phyloP scores from a whole-genome alignment of 2,797 vertebrate species.

The Zenarchopterus dispar region DNA sequence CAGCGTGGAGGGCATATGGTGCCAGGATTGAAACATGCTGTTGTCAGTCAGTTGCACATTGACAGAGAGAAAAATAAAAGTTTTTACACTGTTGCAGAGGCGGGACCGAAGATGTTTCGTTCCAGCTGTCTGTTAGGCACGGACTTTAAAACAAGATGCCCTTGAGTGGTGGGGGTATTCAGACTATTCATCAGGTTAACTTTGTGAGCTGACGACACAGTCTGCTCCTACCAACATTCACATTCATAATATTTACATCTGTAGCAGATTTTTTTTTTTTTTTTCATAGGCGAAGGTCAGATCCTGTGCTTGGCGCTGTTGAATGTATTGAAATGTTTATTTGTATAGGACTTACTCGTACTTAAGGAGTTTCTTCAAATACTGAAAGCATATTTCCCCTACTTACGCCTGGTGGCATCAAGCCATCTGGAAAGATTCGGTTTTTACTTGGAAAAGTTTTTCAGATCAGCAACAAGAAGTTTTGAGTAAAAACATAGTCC shows the following conservation, averaged over 20 bases:
- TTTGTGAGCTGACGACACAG: slow-evolving; percentile 27
- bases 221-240: slow-evolving; percentile 6
- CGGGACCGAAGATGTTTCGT: slow-evolving; percentile 46
- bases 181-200: too few species aligned
- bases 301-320: slow-evolving; percentile 15
- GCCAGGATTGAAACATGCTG: slow-evolving; percentile 63
- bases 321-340: slow-evolving; percentile 31
- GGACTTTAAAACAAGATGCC: slow-evolving; percentile 49
- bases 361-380: slow-evolving; percentile 41
- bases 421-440: slow-evolving; percentile 10
- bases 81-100: slow-evolving; percentile 61
- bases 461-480: slow-evolving; percentile 14
- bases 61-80: slow-evolving; percentile 57
- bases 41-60: slow-evolving; percentile 65
- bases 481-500: slow-evolving; percentile 9
- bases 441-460: slow-evolving; percentile 30
- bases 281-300: slow-evolving; percentile 33
- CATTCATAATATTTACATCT: slow-evolving; percentile 32
- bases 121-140: slow-evolving; percentile 68
- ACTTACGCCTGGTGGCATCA: slow-evolving; percentile 12
- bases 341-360: slow-evolving; percentile 33
- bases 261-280: not conserved
- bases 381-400: slow-evolving; percentile 34
- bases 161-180: slow-evolving; percentile 18
- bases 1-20: slow-evolving; percentile 79